Evolutionary conservation across 2,113 vertebrate genomes (phyloP).

Genomic region (Bubo scandiacus): DNA sequence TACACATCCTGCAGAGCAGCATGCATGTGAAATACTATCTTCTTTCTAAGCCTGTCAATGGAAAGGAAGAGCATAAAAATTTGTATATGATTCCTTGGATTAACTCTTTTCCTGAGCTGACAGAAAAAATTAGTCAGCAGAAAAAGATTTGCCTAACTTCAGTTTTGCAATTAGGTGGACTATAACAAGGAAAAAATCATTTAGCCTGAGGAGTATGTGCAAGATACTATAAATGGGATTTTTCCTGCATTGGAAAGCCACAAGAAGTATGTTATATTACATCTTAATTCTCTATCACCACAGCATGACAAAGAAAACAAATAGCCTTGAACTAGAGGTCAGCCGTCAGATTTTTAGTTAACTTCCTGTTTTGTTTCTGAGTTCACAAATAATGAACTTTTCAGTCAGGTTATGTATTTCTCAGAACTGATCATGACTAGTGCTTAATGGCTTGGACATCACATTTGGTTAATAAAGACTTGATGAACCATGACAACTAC

Average conservation of each 20-base stretch:
- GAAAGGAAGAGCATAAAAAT: background rate
- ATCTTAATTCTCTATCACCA: no score
- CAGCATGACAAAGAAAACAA: background rate
- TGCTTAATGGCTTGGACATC: background rate
- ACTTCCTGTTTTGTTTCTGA: background rate
- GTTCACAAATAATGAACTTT: background rate
- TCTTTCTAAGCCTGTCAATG: background rate
- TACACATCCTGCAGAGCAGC: background rate
- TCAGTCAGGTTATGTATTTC: background rate
- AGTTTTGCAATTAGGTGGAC: background rate
- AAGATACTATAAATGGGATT: background rate
- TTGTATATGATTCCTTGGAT: background rate
- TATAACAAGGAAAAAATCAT: background rate
- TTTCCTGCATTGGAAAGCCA: background rate
- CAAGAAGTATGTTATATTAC: background rate
- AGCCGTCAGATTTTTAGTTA: background rate
- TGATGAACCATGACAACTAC: background rate
- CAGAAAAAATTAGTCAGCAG: background rate
- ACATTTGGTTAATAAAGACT: background rate
- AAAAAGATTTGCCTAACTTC: background rate
- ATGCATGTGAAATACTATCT: background rate
- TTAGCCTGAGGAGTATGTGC: background rate
- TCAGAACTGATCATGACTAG: background rate
- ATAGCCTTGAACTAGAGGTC: background rate
- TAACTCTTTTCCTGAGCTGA: background rate